These are phyloP conservation scores for Semnornis frantzii DNA, from an alignment of 2,113 vertebrate genomes.

Conservation along the genomic window DNA sequence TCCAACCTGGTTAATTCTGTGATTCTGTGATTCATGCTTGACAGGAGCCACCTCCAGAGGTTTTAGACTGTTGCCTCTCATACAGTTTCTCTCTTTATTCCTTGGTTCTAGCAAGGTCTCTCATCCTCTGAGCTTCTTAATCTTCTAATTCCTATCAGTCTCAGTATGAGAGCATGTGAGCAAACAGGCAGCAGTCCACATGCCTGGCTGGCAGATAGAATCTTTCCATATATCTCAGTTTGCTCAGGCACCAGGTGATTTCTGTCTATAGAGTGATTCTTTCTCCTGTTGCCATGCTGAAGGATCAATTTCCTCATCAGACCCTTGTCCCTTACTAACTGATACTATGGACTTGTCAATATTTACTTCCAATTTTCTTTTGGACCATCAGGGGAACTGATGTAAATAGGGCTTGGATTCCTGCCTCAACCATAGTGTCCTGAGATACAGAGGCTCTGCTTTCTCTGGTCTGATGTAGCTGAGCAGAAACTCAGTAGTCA, in stretches of 20 bases:
- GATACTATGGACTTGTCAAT: background rate
- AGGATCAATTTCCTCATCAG: background rate
- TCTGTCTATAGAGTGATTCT: background rate
- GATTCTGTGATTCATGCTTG: background rate
- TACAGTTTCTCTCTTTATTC: background rate
- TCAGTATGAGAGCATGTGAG: background rate
- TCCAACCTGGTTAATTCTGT: too few relatives aligned
- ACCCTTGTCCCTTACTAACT: background rate
- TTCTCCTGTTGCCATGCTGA: background rate
- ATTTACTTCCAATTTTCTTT: background rate
- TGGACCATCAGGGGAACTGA: background rate
- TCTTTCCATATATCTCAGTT: background rate
- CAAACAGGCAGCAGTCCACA: background rate
- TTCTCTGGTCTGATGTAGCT: background rate
- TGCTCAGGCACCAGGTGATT: background rate
- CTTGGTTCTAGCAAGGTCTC: background rate
- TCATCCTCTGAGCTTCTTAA: background rate
- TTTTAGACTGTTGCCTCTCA: background rate
- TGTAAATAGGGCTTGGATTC: background rate
- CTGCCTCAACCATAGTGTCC: background rate
- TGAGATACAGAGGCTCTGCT: background rate
- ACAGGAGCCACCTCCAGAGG: background rate
- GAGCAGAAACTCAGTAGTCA: background rate
- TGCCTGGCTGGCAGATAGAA: background rate
- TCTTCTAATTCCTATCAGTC: background rate